These are phyloP conservation scores for Pheucticus melanocephalus DNA, from an alignment of 2,113 vertebrate genomes.

Conservation along the genomic window DNA sequence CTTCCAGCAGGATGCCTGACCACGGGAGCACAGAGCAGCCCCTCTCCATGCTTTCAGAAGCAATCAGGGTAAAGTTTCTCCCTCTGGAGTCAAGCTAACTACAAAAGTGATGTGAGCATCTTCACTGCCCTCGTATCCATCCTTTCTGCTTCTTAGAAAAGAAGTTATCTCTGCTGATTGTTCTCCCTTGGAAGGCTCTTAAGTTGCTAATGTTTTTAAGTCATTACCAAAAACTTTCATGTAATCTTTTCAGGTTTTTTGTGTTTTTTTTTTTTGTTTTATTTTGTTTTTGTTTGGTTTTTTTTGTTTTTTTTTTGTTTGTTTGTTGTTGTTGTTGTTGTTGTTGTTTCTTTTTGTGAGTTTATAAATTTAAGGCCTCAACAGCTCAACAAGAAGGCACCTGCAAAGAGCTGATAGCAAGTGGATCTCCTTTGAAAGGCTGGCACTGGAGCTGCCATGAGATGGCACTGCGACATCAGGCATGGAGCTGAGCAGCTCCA, in stretches of 20 bases:
- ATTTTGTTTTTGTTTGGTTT: no score
- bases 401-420: neutral
- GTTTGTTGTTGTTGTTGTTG: no score
- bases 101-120: neutral
- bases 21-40: accelerated
- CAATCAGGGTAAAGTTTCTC: neutral
- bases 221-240: neutral
- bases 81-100: neutral
- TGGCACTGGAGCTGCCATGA: conserved; percentile 53
- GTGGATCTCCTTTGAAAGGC: neutral
- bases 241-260: neutral
- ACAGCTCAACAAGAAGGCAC: neutral
- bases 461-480: conserved; percentile 73
- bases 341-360: accelerated
- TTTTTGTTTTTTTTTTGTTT: no score
- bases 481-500: neutral
- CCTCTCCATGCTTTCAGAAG: accelerated
- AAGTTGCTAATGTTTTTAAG: neutral
- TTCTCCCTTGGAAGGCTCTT: neutral
- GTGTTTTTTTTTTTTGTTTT: neutral
- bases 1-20: accelerated
- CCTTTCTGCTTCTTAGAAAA: neutral
- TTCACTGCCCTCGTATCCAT: neutral
- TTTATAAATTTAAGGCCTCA: neutral
- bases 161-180: neutral